Conservation (phyloP, 1,140 invertebrate genomes). For the Drosophila bifasciata region DNA sequence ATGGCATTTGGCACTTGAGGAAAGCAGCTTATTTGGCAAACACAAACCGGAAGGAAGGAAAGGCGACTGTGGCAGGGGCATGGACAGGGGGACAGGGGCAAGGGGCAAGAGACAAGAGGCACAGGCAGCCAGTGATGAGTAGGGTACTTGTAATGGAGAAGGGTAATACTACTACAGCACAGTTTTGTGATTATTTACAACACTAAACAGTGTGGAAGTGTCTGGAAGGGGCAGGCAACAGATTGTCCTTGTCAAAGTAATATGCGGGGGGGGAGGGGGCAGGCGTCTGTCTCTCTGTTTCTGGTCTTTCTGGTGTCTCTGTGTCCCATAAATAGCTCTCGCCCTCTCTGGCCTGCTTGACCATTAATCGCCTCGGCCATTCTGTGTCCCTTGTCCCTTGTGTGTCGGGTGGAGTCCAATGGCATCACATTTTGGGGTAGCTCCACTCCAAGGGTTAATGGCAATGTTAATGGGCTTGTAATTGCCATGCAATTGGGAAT, state of each 20-base stretch:
- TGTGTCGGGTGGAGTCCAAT: neutral
- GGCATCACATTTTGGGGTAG: slow-evolving; percentile 5
- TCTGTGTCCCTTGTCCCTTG: neutral
- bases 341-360: slow-evolving; percentile 22
- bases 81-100: neutral
- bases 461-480: slow-evolving; percentile 79
- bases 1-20: slow-evolving; percentile 57
- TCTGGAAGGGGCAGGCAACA: slow-evolving; percentile 24
- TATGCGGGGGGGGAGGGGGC: slow-evolving; percentile 12
- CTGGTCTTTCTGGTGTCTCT: slow-evolving; percentile 39
- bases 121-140: neutral
- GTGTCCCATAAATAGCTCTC: slow-evolving; percentile 48
- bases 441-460: slow-evolving; percentile 67
- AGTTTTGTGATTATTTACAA: slow-evolving; percentile 64
- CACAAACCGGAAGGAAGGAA: slow-evolving; percentile 40
- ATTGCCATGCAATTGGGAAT: slow-evolving; percentile 75
- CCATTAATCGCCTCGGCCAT: slow-evolving; percentile 38
- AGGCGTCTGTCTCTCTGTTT: no score
- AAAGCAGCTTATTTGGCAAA: slow-evolving; percentile 61
- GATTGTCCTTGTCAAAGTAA: slow-evolving; percentile 55
- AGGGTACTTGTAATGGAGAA: no score
- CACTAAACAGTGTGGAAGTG: slow-evolving; percentile 15
- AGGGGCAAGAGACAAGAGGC: no score
- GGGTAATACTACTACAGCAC: slow-evolving; percentile 5
- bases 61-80: no score